These are phyloP conservation scores for Oscheius sp. DNA, from an alignment of 2,888 invertebrate genomes.

Conservation along the genomic window DNA sequence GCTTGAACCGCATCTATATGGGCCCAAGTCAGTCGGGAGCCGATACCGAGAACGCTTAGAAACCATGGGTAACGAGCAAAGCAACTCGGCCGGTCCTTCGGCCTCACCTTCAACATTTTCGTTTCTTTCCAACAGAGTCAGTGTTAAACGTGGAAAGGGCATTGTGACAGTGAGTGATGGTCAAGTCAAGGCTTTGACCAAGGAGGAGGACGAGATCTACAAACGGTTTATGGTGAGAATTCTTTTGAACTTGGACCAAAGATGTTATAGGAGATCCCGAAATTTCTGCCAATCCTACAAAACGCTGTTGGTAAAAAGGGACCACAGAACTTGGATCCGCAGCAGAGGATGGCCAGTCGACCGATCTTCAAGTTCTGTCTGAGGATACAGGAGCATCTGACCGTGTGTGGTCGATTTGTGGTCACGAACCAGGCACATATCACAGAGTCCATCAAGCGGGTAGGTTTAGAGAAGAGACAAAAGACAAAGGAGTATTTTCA, in stretches of 20 bases:
- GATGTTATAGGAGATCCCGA: conserved; percentile 52
- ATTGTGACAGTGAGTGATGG: conserved; percentile 56
- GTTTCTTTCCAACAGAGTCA: conserved; percentile 59
- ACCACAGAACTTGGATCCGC: conserved; percentile 1
- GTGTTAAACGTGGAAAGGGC: conserved; percentile 51
- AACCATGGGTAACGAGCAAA: conserved; percentile 64
- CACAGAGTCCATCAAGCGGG: conserved; percentile 17
- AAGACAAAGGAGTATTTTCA: neutral
- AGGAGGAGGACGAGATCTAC: conserved; percentile 55
- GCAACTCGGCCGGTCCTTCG: conserved; percentile 37
- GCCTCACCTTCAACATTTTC: conserved; percentile 57
- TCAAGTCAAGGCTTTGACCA: conserved; percentile 41
- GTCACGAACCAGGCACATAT: conserved; percentile 56
- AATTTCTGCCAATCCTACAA: conserved; percentile 61
- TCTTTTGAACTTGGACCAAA: neutral
- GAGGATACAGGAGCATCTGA: conserved; percentile 66
- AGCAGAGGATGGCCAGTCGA: conserved; percentile 43
- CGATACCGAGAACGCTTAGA: neutral
- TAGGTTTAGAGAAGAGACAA: neutral
- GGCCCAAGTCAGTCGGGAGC: conserved; percentile 20
- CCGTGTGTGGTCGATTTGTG: conserved; percentile 53
- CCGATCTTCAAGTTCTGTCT: conserved; percentile 56
- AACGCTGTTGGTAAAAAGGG: conserved; percentile 48
- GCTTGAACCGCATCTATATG: conserved; percentile 56
- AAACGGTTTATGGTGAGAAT: conserved; percentile 44